Percentiles rank a stretch among this genome's conserved stretches.
These are phyloP conservation scores for Diploscapter pachys DNA, from an alignment of 1,140 invertebrate species.

Conservation along the genomic window DNA sequence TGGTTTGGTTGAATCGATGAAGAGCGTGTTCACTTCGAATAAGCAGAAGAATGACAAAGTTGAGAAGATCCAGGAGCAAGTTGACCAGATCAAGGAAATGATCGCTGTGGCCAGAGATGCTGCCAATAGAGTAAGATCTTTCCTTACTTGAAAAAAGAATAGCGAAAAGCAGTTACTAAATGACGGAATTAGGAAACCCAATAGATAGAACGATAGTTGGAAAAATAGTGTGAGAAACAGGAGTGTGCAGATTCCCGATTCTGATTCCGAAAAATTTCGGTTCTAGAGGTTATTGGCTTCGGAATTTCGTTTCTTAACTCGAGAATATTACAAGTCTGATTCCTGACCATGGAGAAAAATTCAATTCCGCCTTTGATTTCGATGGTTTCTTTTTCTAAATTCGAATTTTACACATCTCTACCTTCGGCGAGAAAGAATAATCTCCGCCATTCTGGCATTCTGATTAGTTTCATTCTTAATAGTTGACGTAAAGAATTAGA, in stretches of 20 bases:
- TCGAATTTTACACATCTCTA: neutral
- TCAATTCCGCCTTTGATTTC: no score
- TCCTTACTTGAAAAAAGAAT: conserved; percentile 7
- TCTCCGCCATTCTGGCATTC: no score
- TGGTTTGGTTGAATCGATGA: conserved; percentile 19
- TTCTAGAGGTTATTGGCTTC: neutral
- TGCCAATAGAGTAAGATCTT: conserved; percentile 65
- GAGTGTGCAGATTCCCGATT: neutral
- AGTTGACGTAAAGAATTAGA: neutral
- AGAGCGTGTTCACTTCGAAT: neutral
- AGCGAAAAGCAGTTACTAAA: neutral
- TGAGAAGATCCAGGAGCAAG: conserved; percentile 69
- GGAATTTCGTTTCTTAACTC: no score
- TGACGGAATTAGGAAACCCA: neutral
- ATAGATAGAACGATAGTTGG: no score
- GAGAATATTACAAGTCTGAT: no score
- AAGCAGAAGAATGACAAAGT: conserved; percentile 38
- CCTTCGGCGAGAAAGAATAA: neutral
- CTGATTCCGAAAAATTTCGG: neutral
- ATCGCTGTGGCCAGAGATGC: conserved; percentile 76
- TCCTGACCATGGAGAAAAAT: no score
- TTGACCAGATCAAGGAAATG: conserved; percentile 70
- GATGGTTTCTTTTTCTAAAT: no score
- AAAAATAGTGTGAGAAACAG: no score
- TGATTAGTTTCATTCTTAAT: no score